Evolutionary conservation across 2,888 invertebrate species (phyloP), one percentile per base, ranked within the genome.

Genomic region (Pristionchus fissidentatus): DNA sequence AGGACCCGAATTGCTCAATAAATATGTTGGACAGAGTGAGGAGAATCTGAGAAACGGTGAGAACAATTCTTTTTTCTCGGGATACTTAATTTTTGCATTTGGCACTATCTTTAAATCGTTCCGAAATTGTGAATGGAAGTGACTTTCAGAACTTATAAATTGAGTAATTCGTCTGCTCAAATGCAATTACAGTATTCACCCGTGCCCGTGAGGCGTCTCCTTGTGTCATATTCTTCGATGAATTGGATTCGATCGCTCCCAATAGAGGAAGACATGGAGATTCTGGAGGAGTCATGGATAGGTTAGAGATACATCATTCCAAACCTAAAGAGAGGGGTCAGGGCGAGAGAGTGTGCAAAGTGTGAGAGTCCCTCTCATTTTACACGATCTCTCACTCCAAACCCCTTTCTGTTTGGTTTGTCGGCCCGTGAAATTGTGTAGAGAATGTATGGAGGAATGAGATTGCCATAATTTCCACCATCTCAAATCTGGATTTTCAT

Each of bases 21-120:
- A 98, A 97, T 99, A 99, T 92, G 97, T 99, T 78, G 99, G 99
- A 43, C 98, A 99, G 93, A 98, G 98, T 89, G 99, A 99, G 93
- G 96, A 97, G 92, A 99, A 99, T 94, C 95, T 99, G 22, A 94
- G 99, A 88, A 96, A 97, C 94, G 95, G 96, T 96, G 93, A 87
- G 90, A 10, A 60, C n/a, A 29, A 22, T 22, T 10, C 15, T 75
- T 38, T 10, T 15, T 41, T 8, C 7, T 35, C 32, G 43, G 26
- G 26, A 15, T 62, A n/a, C 15, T 26, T 13, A 62, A 62, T 62
- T 19, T 19, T 62, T 26, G n/a, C 13, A 62, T 15, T 62, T 10
- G 8, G 62, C 13, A 22, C 62, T 26, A 19, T 22, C 13, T 15
- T 13, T 52, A 52, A 19, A 13, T 52, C 15, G 19, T 15, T 13